Percentiles rank a stretch among this genome's conserved stretches.
Evolutionary conservation across 2,888 invertebrate genomes (phyloP).

Genomic region (Melinopterus prodromus): DNA sequence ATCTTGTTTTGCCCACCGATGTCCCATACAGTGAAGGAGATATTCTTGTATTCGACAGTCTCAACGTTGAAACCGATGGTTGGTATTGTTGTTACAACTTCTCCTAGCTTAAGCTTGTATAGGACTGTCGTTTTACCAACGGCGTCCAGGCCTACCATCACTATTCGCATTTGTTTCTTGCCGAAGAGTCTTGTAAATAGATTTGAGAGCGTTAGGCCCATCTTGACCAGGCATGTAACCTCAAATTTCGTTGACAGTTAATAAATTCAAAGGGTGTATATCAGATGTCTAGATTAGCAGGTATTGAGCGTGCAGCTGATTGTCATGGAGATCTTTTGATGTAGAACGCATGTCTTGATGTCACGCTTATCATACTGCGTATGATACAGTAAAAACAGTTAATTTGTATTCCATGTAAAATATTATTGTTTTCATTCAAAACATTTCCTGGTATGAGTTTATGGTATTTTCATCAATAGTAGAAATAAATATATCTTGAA

Average conservation of each 20-base stretch:
- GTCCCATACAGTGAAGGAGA: conserved; percentile 99
- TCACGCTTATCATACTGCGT: too few relatives aligned
- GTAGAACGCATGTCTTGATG: too few relatives aligned
- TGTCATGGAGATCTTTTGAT: too few relatives aligned
- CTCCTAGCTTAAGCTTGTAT: conserved; percentile 96
- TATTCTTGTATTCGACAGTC: conserved; percentile 99
- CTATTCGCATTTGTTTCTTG: conserved; percentile 96
- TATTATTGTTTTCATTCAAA: too few relatives aligned
- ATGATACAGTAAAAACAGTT: too few relatives aligned
- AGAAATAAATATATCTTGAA: too few relatives aligned
- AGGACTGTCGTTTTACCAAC: conserved; percentile 98
- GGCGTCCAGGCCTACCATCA: conserved; percentile 98
- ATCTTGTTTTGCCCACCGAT: conserved; percentile 99
- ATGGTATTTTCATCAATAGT: too few relatives aligned
- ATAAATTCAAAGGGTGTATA: neutral
- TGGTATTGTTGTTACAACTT: conserved; percentile 98
- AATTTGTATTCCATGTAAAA: too few relatives aligned
- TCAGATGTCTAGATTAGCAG: neutral
- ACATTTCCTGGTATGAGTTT: too few relatives aligned
- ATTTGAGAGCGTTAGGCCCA: conserved; percentile 96
- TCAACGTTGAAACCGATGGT: conserved; percentile 99
- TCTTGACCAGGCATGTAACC: conserved; percentile 55
- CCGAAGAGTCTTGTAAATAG: conserved; percentile 92
- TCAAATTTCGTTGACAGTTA: neutral
- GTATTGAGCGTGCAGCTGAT: too few relatives aligned